Evolutionary conservation across 2,797 vertebrate genomes (phyloP).

Genomic region (Varecia variegata): DNA sequence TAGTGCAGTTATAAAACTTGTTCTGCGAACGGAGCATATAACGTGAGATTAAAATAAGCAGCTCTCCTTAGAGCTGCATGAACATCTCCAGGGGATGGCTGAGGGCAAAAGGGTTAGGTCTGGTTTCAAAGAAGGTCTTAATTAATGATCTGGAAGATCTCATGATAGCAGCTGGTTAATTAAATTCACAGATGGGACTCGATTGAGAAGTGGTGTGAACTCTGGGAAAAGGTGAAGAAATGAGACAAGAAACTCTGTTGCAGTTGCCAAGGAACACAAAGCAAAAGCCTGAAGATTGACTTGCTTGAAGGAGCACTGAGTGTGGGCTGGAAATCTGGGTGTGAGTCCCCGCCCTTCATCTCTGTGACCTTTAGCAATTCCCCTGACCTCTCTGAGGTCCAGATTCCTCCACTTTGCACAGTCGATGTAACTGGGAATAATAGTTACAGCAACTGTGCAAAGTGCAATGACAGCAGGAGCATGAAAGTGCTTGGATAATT

Average conservation of each 20-base stretch:
- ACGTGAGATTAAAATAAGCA: constrained; percentile 12
- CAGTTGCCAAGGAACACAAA: not conserved
- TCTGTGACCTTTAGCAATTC: not conserved
- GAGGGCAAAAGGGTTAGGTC: constrained; percentile 54
- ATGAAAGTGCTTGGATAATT: not conserved
- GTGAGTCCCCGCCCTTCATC: not conserved
- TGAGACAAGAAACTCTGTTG: constrained; percentile 58
- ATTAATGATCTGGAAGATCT: constrained; percentile 80
- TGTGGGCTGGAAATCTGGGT: not conserved
- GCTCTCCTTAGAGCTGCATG: constrained; percentile 13
- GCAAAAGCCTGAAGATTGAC: not conserved
- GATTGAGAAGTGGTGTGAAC: constrained; percentile 62
- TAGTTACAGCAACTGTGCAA: not conserved
- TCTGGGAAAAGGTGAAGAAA: constrained; percentile 53
- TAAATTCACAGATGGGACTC: constrained; percentile 78
- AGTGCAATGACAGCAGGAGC: not conserved
- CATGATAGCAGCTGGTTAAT: constrained; percentile 73
- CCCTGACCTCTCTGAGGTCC: not conserved
- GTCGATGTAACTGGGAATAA: not conserved
- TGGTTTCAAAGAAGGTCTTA: constrained; percentile 77
- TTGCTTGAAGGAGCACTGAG: not conserved
- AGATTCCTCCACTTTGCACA: not conserved
- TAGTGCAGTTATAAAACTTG: not conserved
- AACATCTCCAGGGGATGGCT: not conserved
- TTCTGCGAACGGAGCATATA: not conserved